Conservation (phyloP, 2,113 vertebrate genomes). For the Brachyhypopomus gauderio region DNA sequence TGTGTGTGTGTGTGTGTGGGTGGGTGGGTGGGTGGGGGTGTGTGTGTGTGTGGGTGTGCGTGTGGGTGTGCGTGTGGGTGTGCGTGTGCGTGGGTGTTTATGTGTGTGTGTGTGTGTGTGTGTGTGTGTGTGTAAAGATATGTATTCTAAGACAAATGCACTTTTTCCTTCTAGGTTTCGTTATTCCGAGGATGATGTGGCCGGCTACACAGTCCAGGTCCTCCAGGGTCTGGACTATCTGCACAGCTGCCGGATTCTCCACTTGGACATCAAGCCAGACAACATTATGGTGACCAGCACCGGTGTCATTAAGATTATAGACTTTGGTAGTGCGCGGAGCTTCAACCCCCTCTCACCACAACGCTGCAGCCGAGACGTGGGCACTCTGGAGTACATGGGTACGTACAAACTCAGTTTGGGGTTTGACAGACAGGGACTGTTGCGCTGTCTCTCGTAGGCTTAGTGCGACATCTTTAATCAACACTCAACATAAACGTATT, state of each 20-base stretch:
- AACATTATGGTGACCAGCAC: conserved; percentile 87
- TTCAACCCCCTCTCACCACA: conserved; percentile 87
- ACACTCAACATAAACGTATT: too few species aligned
- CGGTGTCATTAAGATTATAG: conserved; percentile 88
- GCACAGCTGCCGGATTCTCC: conserved; percentile 82
- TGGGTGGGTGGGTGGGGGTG: too few species aligned
- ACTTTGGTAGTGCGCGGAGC: conserved; percentile 90
- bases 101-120: neutral
- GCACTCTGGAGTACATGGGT: conserved; percentile 91
- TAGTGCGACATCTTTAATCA: too few species aligned
- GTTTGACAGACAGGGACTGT: neutral
- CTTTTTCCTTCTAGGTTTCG: conserved; percentile 79
- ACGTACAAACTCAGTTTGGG: conserved; percentile 54
- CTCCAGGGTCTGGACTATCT: conserved; percentile 92
- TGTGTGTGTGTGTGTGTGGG: conserved; percentile 60
- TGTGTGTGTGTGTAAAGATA: neutral
- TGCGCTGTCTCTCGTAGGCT: too few species aligned
- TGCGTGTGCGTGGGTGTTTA: neutral
- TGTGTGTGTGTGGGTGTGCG: neutral
- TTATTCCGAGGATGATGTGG: conserved; percentile 94
- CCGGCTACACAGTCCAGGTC: conserved; percentile 85
- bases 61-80: neutral
- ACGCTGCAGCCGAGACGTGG: conserved; percentile 76
- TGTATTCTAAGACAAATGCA: neutral
- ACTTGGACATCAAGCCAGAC: conserved; percentile 93